Evolutionary conservation across 1,140 invertebrate species (phyloP).

Genomic region (Bombus haemorrhoidalis): DNA sequence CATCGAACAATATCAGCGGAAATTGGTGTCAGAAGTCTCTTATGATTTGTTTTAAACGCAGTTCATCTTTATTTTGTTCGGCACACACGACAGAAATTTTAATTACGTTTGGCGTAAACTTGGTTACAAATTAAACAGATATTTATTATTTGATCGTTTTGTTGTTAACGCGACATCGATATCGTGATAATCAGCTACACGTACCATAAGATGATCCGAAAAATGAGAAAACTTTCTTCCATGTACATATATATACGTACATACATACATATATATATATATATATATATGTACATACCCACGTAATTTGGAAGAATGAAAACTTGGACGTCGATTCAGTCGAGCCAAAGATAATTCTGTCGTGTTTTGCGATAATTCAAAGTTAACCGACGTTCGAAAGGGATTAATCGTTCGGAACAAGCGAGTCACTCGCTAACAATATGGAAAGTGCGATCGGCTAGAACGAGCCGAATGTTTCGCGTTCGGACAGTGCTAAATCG

Average conservation of each 20-base stretch:
- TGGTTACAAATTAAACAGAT: not conserved
- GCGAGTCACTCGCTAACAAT: not conserved
- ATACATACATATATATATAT: no score
- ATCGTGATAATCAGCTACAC: not conserved
- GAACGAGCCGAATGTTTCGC: constrained; percentile 6
- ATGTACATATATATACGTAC: not conserved
- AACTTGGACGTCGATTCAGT: not conserved
- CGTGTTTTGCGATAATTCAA: not conserved
- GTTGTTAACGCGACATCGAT: not conserved
- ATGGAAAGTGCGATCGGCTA: not conserved
- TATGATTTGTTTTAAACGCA: no score
- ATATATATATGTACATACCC: not conserved
- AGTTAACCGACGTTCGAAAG: not conserved
- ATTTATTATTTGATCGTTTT: not conserved
- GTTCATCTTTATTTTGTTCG: not conserved
- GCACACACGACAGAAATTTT: not conserved
- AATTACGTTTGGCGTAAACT: not conserved
- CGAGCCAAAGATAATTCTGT: not conserved
- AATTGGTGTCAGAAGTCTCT: no score
- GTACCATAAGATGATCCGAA: not conserved
- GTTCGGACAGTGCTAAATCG: constrained; percentile 27
- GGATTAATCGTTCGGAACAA: constrained; percentile 43
- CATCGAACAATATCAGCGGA: no score
- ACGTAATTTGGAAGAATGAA: not conserved
- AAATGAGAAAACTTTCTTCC: not conserved